Evolutionary conservation across 2,797 vertebrate genomes (phyloP).

Genomic region (Hippopotamyrus pictus): DNA sequence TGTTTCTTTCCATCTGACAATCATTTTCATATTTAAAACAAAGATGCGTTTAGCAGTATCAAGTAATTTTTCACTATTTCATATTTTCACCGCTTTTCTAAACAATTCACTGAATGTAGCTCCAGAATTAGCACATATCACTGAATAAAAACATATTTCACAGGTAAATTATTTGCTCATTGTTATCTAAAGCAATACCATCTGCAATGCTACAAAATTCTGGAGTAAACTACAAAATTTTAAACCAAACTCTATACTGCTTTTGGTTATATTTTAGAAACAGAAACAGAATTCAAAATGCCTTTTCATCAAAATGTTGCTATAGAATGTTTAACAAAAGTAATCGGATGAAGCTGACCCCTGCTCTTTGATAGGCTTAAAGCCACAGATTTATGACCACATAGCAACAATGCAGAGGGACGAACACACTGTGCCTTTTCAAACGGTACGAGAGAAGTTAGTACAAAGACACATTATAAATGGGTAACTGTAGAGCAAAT

Average conservation of each 20-base stretch:
- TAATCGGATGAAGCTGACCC: background rate
- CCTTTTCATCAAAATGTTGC: background rate
- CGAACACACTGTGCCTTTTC: background rate
- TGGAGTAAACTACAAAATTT: background rate
- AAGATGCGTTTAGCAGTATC: background rate
- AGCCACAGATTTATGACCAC: background rate
- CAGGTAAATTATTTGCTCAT: background rate
- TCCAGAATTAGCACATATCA: background rate
- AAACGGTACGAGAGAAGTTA: background rate
- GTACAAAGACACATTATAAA: background rate
- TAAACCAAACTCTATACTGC: background rate
- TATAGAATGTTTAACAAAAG: background rate
- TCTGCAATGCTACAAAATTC: background rate
- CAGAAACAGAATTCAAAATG: background rate
- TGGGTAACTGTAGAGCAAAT: background rate
- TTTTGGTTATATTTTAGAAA: background rate
- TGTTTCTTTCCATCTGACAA: background rate
- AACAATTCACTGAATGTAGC: background rate
- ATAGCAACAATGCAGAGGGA: background rate
- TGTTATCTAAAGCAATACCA: background rate
- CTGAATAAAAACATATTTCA: background rate
- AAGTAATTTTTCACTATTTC: background rate
- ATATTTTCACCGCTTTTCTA: background rate
- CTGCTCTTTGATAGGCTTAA: background rate
- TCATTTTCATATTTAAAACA: background rate